Evolutionary conservation across 2,888 invertebrate species (phyloP).

Genomic region (Lasioglossum morio): DNA sequence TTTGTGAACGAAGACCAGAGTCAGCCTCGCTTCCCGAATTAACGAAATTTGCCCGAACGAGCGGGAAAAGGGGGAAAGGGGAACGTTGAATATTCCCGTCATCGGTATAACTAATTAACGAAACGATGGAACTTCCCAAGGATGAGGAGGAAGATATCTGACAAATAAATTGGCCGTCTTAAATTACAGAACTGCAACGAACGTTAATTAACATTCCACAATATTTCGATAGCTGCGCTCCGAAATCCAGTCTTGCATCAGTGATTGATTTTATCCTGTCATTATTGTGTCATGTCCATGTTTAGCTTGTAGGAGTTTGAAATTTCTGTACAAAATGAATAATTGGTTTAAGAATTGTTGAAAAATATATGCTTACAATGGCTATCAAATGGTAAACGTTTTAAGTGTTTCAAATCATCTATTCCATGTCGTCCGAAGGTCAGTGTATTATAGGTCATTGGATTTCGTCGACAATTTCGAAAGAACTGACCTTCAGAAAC

Average conservation of each 20-base stretch:
- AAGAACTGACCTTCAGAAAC: background rate
- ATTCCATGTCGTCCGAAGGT: too few relatives aligned
- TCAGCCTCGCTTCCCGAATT: conserved; percentile 13
- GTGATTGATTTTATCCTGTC: background rate
- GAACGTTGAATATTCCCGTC: background rate
- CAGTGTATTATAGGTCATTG: background rate
- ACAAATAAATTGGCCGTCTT: background rate
- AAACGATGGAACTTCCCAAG: background rate
- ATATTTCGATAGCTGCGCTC: background rate
- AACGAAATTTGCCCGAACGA: conserved; percentile 21
- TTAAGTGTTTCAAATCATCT: background rate
- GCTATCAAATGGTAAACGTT: background rate
- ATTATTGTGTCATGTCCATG: too few relatives aligned
- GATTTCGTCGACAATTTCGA: background rate
- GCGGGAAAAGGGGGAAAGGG: background rate
- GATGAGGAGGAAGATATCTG: background rate
- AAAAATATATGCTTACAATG: background rate
- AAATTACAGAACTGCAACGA: background rate
- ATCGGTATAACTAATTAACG: conserved; percentile 22
- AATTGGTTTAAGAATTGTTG: background rate
- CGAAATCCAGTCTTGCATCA: background rate
- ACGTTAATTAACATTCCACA: background rate
- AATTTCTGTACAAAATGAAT: background rate
- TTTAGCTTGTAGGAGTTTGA: background rate
- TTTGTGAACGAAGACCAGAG: conserved; percentile 21